Percentiles rank a stretch among this genome's conserved stretches.
phyloP scores from a whole-genome alignment of 2,113 vertebrate genomes.

The Phaetusa simplex region DNA sequence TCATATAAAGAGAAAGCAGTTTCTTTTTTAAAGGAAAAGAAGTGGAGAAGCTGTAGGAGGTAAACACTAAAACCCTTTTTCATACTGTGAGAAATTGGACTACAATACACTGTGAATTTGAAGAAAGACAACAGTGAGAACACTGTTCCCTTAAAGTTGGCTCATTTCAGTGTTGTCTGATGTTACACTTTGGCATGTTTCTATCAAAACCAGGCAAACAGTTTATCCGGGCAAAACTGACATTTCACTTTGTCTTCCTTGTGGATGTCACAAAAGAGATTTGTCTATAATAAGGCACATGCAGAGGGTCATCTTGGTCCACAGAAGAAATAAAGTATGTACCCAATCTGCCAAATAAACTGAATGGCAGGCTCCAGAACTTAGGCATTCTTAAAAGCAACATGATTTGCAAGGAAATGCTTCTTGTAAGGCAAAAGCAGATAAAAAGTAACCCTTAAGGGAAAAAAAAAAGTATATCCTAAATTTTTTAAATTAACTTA shows the following conservation, averaged over 20 bases:
- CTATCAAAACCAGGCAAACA: background rate
- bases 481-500: background rate
- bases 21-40: background rate
- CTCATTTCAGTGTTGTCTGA: background rate
- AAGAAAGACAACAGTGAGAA: constrained; percentile 1
- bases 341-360: background rate
- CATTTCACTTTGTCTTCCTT: background rate
- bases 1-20: background rate
- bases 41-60: background rate
- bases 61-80: background rate
- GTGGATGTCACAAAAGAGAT: background rate
- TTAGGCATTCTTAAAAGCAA: background rate
- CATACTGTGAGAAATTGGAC: background rate
- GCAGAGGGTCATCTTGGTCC: background rate
- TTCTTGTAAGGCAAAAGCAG: background rate
- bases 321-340: background rate
- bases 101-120: constrained; percentile 1
- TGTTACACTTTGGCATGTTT: background rate
- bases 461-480: background rate
- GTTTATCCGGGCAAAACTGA: background rate
- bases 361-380: background rate
- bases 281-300: background rate
- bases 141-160: constrained; percentile 13
- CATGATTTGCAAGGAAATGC: background rate
- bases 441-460: background rate